Evolutionary conservation across 2,888 invertebrate species (phyloP).

Genomic region (Prionchulus punctatus): DNA sequence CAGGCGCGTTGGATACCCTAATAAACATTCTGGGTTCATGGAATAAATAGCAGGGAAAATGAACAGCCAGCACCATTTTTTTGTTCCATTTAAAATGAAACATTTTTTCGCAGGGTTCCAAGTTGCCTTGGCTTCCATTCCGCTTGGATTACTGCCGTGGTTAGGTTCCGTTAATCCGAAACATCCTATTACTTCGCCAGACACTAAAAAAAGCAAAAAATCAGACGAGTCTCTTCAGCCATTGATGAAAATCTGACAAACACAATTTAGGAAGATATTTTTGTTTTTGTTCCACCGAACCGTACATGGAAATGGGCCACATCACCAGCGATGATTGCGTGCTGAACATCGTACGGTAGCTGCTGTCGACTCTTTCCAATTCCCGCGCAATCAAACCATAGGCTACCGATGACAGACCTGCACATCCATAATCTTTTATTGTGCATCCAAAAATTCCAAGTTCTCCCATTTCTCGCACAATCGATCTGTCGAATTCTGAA

Average conservation of each 20-base stretch:
- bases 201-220: no score
- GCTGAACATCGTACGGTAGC: slow-evolving; percentile 85
- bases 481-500: slow-evolving; percentile 60
- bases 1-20: no score
- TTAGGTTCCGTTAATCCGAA: slow-evolving; percentile 96
- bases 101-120: slow-evolving; percentile 63
- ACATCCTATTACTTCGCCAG: slow-evolving; percentile 70
- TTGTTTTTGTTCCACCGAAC: slow-evolving; percentile 68
- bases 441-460: slow-evolving; percentile 63
- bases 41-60: no score
- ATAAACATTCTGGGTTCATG: no score
- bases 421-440: slow-evolving; percentile 54
- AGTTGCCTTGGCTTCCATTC: slow-evolving; percentile 50
- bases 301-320: slow-evolving; percentile 79
- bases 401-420: slow-evolving; percentile 77
- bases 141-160: slow-evolving; percentile 76
- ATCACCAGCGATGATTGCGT: slow-evolving; percentile 93
- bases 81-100: slow-evolving; percentile 71
- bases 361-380: slow-evolving; percentile 77
- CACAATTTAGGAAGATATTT: slow-evolving; percentile 66
- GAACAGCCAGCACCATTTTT: slow-evolving; percentile 64
- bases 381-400: slow-evolving; percentile 84
- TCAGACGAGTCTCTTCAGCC: no score
- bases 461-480: slow-evolving; percentile 78
- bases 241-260: no score